A percentile compares a stretch with the other conserved stretches of the same genome.
Conservation (phyloP, 1,140 invertebrate genomes). For the Heterodera schachtii region DNA sequence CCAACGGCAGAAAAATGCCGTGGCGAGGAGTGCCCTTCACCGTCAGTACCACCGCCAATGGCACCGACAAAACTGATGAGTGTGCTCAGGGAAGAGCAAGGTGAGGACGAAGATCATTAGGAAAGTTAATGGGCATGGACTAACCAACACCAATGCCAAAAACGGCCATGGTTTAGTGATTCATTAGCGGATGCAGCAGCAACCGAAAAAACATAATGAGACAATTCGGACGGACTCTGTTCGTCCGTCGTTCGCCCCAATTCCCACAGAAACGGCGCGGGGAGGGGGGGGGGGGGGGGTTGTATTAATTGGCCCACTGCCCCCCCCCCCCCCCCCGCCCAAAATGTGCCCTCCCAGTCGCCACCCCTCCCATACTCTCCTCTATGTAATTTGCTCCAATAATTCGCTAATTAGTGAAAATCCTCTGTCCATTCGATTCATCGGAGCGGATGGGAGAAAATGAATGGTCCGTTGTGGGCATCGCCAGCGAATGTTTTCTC, state of each 20-base stretch:
- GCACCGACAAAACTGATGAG: conserved; percentile 23
- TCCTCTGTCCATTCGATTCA: not conserved
- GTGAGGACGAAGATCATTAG: not conserved
- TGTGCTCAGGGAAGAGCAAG: conserved; percentile 9
- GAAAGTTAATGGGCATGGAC: no score
- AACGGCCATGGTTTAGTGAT: no score
- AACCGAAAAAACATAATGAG: no score
- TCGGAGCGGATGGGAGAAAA: not conserved
- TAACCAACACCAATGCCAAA: no score
- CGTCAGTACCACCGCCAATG: conserved; percentile 22
- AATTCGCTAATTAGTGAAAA: conserved; percentile 1
- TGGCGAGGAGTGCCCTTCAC: conserved; percentile 13
- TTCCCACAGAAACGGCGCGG: not conserved
- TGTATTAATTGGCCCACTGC: not conserved
- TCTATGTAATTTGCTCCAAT: not conserved
- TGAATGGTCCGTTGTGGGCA: no score
- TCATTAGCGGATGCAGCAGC: no score
- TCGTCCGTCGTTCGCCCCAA: not conserved
- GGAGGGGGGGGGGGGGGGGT: no score
- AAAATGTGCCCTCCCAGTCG: no score
- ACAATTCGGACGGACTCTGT: not conserved
- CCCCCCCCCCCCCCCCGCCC: no score
- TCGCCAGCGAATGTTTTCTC: not conserved
- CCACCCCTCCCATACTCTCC: not conserved
- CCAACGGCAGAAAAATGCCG: not conserved